phyloP scores from a whole-genome alignment of 2,888 invertebrate genomes.

The Uloborus plumipes region DNA sequence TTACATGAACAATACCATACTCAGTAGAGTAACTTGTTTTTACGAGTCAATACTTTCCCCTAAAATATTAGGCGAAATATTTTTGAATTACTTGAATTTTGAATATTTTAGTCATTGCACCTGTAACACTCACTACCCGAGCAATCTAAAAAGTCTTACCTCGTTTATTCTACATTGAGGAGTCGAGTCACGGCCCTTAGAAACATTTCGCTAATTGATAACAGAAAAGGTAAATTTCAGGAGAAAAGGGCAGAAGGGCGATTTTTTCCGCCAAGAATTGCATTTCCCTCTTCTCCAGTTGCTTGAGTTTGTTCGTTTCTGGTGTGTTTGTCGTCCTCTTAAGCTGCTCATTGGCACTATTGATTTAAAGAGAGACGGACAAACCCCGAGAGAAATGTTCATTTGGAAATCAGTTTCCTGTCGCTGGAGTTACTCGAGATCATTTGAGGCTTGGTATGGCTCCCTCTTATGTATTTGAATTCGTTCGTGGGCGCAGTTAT shows the following conservation, averaged over 20 bases:
- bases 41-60: too few relatives aligned
- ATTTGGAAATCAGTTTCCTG: too few relatives aligned
- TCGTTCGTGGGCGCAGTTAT: too few relatives aligned
- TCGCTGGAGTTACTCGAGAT: too few relatives aligned
- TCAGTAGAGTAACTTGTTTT: too few relatives aligned
- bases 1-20: too few relatives aligned
- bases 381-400: too few relatives aligned
- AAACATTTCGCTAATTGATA: slow-evolving; percentile 49
- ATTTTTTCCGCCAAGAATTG: slow-evolving; percentile 46
- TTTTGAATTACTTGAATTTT: too few relatives aligned
- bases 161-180: not conserved
- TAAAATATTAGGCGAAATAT: too few relatives aligned
- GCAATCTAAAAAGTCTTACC: not conserved
- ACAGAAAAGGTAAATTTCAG: slow-evolving; percentile 60
- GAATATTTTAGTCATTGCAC: too few relatives aligned
- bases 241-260: slow-evolving; percentile 9
- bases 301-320: slow-evolving; percentile 15
- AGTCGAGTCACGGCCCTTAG: slow-evolving; percentile 34
- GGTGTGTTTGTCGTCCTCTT: slow-evolving; percentile 47
- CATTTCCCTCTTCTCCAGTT: slow-evolving; percentile 8
- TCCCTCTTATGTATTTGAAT: too few relatives aligned
- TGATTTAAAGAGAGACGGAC: slow-evolving; percentile 41
- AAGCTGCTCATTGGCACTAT: slow-evolving; percentile 46
- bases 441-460: too few relatives aligned
- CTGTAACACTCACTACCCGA: not conserved